These are phyloP conservation scores for Hippocampus zosterae DNA, from an alignment of 2,113 vertebrate genomes.

Conservation along the genomic window DNA sequence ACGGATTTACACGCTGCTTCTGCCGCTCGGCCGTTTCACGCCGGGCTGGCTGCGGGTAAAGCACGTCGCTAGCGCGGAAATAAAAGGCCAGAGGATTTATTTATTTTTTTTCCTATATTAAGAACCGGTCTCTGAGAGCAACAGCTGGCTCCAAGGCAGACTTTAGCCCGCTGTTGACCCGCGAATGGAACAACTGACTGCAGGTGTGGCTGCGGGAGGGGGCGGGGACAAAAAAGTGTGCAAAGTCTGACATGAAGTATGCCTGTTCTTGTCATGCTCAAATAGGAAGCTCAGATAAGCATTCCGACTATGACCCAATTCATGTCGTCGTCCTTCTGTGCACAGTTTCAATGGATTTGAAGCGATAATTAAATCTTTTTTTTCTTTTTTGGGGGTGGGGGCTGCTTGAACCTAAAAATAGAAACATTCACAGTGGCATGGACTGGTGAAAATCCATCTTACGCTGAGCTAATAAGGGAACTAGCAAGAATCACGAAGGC, in stretches of 20 bases:
- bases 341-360: neutral
- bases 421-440: neutral
- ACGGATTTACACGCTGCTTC: conserved; percentile 27
- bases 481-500: neutral
- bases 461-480: neutral
- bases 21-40: neutral
- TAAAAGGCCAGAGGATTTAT: conserved; percentile 13
- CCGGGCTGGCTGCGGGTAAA: conserved; percentile 10
- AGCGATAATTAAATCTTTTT: neutral
- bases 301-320: neutral
- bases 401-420: neutral
- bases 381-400: neutral
- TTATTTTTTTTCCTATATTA: conserved; percentile 56
- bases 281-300: neutral
- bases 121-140: conserved; percentile 55
- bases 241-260: neutral
- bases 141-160: conserved; percentile 60
- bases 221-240: too few species aligned
- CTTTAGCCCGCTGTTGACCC: conserved; percentile 17
- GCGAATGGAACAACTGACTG: neutral
- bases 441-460: neutral
- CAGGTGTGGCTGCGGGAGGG: neutral
- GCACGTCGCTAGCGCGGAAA: conserved; percentile 27
- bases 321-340: neutral
- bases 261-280: conserved; percentile 1